Percentiles rank a stretch among this genome's conserved stretches.
phyloP scores from a whole-genome alignment of 1,140 invertebrate genomes.

The Cyphomyrmex costatus region DNA sequence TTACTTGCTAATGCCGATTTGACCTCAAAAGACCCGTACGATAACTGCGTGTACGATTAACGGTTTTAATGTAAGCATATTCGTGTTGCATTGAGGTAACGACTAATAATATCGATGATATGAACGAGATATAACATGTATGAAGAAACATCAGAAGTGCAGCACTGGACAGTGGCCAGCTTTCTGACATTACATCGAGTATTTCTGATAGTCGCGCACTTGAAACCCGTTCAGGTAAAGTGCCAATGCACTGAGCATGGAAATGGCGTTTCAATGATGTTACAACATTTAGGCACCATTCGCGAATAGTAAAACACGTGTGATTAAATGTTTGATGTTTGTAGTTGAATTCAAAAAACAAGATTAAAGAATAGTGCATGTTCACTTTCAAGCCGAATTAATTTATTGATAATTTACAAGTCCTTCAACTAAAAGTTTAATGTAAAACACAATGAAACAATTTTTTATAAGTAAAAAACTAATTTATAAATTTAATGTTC shows the following conservation, averaged over 20 bases:
- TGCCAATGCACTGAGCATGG: neutral
- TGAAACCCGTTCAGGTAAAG: slow-evolving; percentile 16
- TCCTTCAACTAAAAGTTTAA: neutral
- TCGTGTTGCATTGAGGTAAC: neutral
- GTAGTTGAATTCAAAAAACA: neutral
- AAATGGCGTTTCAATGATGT: neutral
- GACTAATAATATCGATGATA: slow-evolving; percentile 15
- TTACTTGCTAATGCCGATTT: neutral
- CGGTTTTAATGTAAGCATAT: neutral
- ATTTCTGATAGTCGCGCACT: neutral
- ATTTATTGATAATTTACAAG: neutral
- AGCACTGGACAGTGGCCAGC: neutral
- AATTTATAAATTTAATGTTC: neutral
- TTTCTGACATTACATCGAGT: neutral
- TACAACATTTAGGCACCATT: neutral
- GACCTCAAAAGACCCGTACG: neutral
- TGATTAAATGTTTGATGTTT: neutral
- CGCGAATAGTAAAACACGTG: neutral
- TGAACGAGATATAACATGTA: neutral
- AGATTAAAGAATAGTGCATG: neutral
- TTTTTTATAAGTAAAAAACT: neutral
- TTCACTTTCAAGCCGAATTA: neutral
- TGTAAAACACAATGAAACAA: neutral
- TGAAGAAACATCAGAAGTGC: neutral
- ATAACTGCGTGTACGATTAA: neutral